A percentile compares a stretch with the other conserved stretches of the same genome.
Conservation (phyloP, 1,140 invertebrate genomes). For the Chrysopa pallens region DNA sequence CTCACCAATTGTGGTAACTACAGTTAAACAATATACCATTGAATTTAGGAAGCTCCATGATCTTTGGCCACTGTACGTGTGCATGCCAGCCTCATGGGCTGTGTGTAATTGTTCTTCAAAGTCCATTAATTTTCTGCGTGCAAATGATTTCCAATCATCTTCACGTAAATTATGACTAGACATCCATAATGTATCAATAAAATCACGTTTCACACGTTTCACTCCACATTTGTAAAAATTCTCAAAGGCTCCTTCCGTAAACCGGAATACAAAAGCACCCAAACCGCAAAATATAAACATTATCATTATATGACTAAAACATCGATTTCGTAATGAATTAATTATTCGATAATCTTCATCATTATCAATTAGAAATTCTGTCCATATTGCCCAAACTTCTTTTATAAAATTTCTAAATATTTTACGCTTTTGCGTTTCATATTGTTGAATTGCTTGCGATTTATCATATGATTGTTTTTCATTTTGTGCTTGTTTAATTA, state of each 20-base stretch:
- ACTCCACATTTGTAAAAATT: conserved; percentile 75
- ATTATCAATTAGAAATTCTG: conserved; percentile 35
- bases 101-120: conserved; percentile 75
- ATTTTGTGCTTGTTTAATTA: conserved; percentile 6
- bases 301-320: conserved; percentile 42
- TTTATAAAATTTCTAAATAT: conserved; percentile 6
- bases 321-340: conserved; percentile 38
- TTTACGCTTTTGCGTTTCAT: neutral
- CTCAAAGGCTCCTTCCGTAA: conserved; percentile 64
- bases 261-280: conserved; percentile 57
- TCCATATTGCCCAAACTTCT: conserved; percentile 29
- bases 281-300: conserved; percentile 56
- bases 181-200: conserved; percentile 61
- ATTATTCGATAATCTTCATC: conserved; percentile 31
- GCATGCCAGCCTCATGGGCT: conserved; percentile 63
- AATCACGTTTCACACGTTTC: conserved; percentile 68
- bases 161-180: conserved; percentile 62
- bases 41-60: conserved; percentile 89
- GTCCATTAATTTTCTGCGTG: conserved; percentile 55
- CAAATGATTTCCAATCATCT: conserved; percentile 75
- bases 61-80: conserved; percentile 60
- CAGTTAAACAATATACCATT: conserved; percentile 77
- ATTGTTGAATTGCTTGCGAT: neutral
- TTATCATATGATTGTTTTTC: neutral
- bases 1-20: conserved; percentile 90